Evolutionary conservation across 2,113 vertebrate species (phyloP).

Genomic region (Ameiurus melas): DNA sequence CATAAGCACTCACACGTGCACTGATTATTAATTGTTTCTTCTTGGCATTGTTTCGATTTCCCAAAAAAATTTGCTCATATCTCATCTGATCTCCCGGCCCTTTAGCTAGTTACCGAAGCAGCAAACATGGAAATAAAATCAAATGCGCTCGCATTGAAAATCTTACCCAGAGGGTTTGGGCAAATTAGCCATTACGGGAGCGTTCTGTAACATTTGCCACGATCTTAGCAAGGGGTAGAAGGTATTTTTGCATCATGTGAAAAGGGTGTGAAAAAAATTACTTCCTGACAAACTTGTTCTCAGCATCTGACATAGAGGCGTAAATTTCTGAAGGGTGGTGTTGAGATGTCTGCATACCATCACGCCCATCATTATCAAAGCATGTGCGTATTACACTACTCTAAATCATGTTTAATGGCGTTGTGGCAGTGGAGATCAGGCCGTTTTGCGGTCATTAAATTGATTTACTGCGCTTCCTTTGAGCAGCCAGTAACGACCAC

Average conservation of each 20-base stretch:
- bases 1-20: not conserved
- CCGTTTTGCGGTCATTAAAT: constrained; percentile 37
- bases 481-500: constrained; percentile 46
- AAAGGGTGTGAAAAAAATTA: constrained; percentile 20
- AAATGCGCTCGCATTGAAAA: not conserved
- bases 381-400: constrained; percentile 7
- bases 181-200: constrained; percentile 27
- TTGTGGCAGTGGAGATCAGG: constrained; percentile 37
- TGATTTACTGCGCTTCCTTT: constrained; percentile 55
- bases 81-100: constrained; percentile 14
- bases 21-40: constrained; percentile 10
- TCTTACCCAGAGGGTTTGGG: not conserved
- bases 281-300: constrained; percentile 26
- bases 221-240: not conserved
- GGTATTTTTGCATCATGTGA: constrained; percentile 1
- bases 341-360: constrained; percentile 35
- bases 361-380: constrained; percentile 49
- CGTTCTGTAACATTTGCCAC: constrained; percentile 3
- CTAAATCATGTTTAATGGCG: constrained; percentile 45
- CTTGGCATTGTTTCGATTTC: not conserved
- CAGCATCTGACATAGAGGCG: constrained; percentile 23
- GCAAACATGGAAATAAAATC: constrained; percentile 22
- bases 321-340: constrained; percentile 25
- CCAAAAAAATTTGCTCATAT: not conserved
- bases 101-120: constrained; percentile 26